Base-by-base conservation (phyloP, 2,113 vertebrate genomes). In the Morone saxatilis region DNA sequence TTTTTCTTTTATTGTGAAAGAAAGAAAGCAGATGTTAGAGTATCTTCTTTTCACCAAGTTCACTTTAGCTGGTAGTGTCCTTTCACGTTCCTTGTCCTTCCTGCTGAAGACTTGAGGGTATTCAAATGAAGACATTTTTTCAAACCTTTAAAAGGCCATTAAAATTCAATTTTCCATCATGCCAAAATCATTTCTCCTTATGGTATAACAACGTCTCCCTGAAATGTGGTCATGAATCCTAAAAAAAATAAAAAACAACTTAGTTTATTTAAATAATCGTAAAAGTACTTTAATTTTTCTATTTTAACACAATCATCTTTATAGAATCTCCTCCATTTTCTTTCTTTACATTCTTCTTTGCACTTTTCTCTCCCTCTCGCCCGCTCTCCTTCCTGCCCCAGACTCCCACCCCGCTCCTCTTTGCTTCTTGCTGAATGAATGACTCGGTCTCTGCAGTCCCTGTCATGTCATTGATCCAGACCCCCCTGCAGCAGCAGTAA, bases 381-480 rank as follows among this genome's bases (percentile, higher is more conserved):
- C 25, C 62, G 56, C 78, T 51, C 63, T 47, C 14, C 68, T 80
- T 86, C 76, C 79, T 79, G 71, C 83, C 59, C n/a, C 61, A 54
- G 25, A 47, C 43, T 1, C 48, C 60, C 43, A 8, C 48, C 38
- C 17, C 53, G 7, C 38, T 36, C 50, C 25, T 16, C 47, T 70
- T 41, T 5, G 14, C 77, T 16, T 62, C 62, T 43, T 20, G 51
- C 81, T 85, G 81, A 88, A 89, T 91, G 88, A 91, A 86, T 88
- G 82, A 77, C 78, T 90, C 4, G 77, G 69, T 76, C 89, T 91
- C 86, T 89, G 88, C 86, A 76, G 83, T 80, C 69, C 76, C 67
- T 82, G 88, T 88, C 87, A 81, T 80, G 87, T 94, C 92, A 93
- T 92, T 94, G 93, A 94, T 93, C 91, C 91, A 89, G 84, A 86